A percentile compares a stretch with the other conserved stretches of the same genome.
phyloP scores from a whole-genome alignment of 1,140 invertebrate genomes.

The Drosophila lacertosa region DNA sequence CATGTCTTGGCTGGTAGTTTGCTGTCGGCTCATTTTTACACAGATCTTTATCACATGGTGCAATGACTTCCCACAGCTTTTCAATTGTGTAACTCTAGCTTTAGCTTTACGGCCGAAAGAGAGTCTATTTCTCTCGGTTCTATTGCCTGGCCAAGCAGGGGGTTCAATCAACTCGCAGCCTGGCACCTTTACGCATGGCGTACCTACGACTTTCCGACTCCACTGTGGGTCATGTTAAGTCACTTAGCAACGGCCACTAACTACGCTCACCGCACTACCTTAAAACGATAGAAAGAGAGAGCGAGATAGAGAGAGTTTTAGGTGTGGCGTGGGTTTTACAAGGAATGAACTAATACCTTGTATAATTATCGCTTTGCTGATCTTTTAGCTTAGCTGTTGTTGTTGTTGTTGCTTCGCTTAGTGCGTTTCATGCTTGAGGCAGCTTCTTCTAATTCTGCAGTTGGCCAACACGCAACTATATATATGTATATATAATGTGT shows the following conservation, averaged over 20 bases:
- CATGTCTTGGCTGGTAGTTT: conserved; percentile 28
- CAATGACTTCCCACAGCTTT: conserved; percentile 74
- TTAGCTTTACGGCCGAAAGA: conserved; percentile 32
- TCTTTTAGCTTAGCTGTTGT: conserved; percentile 49
- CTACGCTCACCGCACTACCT: conserved; percentile 17
- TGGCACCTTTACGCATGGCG: conserved; percentile 80
- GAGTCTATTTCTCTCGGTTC: not conserved
- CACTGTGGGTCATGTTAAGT: conserved; percentile 68
- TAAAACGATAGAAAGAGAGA: too few relatives aligned
- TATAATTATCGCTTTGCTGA: conserved; percentile 81
- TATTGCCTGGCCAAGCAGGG: conserved; percentile 41
- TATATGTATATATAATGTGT: not conserved
- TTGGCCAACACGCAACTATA: conserved; percentile 61
- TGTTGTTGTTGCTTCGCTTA: conserved; percentile 37
- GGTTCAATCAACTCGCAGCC: conserved; percentile 74
- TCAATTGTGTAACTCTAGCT: conserved; percentile 79
- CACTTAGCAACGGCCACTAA: conserved; percentile 51
- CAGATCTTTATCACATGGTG: conserved; percentile 71
- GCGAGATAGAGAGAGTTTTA: not conserved
- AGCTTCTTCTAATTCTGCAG: conserved; percentile 38
- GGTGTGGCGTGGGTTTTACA: not conserved
- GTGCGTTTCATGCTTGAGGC: conserved; percentile 53
- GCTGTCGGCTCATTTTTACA: conserved; percentile 24
- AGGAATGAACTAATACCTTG: conserved; percentile 71
- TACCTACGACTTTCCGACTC: conserved; percentile 33